These are phyloP conservation scores for Gavia stellata DNA, from an alignment of 2,113 vertebrate genomes.

Conservation along the genomic window DNA sequence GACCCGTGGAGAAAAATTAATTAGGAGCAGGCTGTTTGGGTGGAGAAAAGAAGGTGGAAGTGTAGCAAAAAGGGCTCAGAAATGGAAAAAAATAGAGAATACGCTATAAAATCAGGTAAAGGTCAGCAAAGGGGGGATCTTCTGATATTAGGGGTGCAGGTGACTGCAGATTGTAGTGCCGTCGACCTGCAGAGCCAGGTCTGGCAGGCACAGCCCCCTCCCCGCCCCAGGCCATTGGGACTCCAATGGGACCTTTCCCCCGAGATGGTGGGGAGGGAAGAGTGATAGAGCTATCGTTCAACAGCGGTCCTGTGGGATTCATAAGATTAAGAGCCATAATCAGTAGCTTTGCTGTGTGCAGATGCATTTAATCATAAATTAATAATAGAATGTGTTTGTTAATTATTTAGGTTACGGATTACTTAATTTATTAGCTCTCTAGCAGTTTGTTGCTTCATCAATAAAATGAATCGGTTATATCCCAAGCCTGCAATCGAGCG, in stretches of 20 bases:
- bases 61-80: neutral
- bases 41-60: neutral
- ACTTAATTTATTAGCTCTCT: neutral
- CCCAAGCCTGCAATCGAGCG: neutral
- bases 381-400: neutral
- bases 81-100: neutral
- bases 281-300: neutral
- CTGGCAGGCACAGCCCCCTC: neutral
- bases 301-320: neutral
- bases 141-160: neutral
- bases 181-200: neutral
- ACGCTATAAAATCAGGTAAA: neutral
- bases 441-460: neutral
- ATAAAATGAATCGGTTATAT: neutral
- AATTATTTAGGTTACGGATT: neutral
- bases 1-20: neutral
- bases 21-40: neutral
- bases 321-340: neutral
- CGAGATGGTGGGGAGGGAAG: neutral
- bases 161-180: neutral
- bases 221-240: neutral
- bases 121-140: too few relatives aligned
- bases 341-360: neutral
- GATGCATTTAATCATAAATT: neutral
- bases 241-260: accelerated